A percentile compares a stretch with the other conserved stretches of the same genome.
These are phyloP conservation scores for Brachionus rotundiformis DNA, from an alignment of 1,140 invertebrate genomes.

Conservation along the genomic window DNA sequence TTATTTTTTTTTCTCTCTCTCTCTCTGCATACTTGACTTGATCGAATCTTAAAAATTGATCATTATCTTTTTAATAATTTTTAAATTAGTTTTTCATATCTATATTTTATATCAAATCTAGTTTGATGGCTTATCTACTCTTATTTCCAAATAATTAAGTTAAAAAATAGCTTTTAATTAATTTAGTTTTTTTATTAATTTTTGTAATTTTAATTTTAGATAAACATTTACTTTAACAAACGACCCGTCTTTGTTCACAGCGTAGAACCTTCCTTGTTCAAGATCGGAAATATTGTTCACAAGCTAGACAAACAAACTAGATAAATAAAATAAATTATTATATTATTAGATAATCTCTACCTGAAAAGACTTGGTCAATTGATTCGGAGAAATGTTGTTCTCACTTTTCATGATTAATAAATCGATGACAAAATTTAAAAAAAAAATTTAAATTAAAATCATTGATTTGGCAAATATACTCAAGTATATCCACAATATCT, in stretches of 20 bases:
- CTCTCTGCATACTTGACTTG: too few relatives aligned
- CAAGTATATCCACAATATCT: not conserved
- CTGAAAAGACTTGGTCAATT: conserved; percentile 17
- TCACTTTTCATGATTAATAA: conserved; percentile 13
- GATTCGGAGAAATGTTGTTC: conserved; percentile 3
- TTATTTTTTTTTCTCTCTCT: too few relatives aligned
- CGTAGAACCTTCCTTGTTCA: conserved; percentile 36
- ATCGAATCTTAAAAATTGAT: too few relatives aligned
- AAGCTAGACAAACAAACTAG: not conserved
- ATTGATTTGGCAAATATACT: conserved; percentile 7
- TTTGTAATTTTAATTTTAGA: not conserved
- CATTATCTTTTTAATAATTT: too few relatives aligned
- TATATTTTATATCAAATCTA: too few relatives aligned
- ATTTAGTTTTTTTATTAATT: too few relatives aligned
- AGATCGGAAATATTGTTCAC: conserved; percentile 15
- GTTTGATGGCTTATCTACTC: too few relatives aligned
- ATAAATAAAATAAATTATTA: not conserved
- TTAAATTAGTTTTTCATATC: too few relatives aligned
- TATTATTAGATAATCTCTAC: too few relatives aligned
- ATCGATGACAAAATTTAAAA: not conserved
- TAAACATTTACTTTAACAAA: conserved; percentile 3
- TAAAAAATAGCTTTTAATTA: too few relatives aligned
- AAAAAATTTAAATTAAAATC: not conserved
- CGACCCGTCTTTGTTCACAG: conserved; percentile 22
- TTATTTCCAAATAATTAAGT: too few relatives aligned